Conservation (phyloP, 2,888 invertebrate species). For the Baronia brevicornis region DNA sequence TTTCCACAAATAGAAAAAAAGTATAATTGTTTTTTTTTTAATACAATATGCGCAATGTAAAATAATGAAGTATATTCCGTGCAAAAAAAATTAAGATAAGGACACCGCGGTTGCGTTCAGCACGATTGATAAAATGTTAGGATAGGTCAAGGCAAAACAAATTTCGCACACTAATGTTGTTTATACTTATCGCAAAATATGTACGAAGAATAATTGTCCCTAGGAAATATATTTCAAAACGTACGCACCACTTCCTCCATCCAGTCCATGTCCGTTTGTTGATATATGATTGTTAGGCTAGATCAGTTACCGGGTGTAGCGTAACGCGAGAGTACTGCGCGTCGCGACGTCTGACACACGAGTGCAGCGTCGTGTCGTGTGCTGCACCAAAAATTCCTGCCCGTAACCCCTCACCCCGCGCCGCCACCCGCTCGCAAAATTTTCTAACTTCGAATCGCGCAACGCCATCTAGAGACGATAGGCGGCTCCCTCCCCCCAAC, state of each 20-base stretch:
- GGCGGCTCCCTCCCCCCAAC: slow-evolving; percentile 42
- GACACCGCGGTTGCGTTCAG: slow-evolving; percentile 34
- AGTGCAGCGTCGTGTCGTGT: slow-evolving; percentile 68
- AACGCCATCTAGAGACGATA: slow-evolving; percentile 68
- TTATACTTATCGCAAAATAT: slow-evolving; percentile 1
- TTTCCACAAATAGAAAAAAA: too few species aligned
- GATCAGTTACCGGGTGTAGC: slow-evolving; percentile 48
- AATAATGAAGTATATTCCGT: slow-evolving; percentile 5
- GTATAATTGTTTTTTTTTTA: too few species aligned
- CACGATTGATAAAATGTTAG: slow-evolving; percentile 59
- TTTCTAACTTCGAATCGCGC: slow-evolving; percentile 58
- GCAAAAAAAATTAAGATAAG: slow-evolving; percentile 28
- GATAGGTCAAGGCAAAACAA: slow-evolving; percentile 64
- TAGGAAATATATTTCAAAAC: slow-evolving; percentile 23
- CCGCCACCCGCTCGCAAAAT: slow-evolving; percentile 56
- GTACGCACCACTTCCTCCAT: slow-evolving; percentile 71
- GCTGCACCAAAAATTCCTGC: slow-evolving; percentile 73
- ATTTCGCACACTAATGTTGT: slow-evolving; percentile 22
- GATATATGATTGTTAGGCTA: slow-evolving; percentile 36
- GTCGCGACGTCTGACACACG: slow-evolving; percentile 69
- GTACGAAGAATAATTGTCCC: background rate
- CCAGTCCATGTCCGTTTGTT: slow-evolving; percentile 65
- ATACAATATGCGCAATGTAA: too few species aligned
- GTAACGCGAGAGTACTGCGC: slow-evolving; percentile 62
- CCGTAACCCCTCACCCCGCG: slow-evolving; percentile 54